Conservation (phyloP, 1,140 invertebrate genomes). For the Drosophila santomea region DNA sequence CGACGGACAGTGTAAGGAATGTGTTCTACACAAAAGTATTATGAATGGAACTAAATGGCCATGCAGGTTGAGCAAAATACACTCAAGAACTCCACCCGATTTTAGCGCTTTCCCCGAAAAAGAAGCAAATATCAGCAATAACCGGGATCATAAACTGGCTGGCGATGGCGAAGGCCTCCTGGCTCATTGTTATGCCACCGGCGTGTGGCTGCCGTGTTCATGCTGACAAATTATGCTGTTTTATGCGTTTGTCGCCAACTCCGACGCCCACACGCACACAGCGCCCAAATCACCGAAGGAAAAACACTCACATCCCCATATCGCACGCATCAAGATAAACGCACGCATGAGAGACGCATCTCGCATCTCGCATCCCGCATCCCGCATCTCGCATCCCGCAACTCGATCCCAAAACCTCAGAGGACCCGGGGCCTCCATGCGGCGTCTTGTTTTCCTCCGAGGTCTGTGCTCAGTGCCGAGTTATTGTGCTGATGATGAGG, state of each 20-base stretch:
- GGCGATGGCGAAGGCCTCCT: constrained; percentile 10
- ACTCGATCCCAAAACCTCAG: constrained; percentile 31
- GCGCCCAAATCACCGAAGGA: neutral
- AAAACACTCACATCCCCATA: constrained; percentile 14
- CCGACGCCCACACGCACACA: constrained; percentile 11
- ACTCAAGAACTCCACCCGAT: neutral
- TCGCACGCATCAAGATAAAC: constrained; percentile 57
- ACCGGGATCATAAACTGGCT: constrained; percentile 9
- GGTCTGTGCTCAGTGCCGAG: constrained; percentile 28
- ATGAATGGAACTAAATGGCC: neutral
- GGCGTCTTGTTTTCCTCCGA: constrained; percentile 66
- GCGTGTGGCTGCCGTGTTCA: constrained; percentile 61
- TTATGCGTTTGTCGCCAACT: constrained; percentile 75
- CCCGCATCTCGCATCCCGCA: constrained; percentile 23
- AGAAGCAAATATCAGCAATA: constrained; percentile 26
- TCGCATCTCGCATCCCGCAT: constrained; percentile 22
- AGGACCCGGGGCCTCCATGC: constrained; percentile 28
- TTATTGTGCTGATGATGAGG: constrained; percentile 40
- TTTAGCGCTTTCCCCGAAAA: neutral
- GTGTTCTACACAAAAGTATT: neutral
- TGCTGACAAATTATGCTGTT: constrained; percentile 81
- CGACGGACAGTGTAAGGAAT: neutral
- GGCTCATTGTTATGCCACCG: constrained; percentile 71
- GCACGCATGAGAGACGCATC: constrained; percentile 60
- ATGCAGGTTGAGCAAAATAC: neutral